Conservation (phyloP, 2,797 vertebrate species). For the Mionectes olivaceus region DNA sequence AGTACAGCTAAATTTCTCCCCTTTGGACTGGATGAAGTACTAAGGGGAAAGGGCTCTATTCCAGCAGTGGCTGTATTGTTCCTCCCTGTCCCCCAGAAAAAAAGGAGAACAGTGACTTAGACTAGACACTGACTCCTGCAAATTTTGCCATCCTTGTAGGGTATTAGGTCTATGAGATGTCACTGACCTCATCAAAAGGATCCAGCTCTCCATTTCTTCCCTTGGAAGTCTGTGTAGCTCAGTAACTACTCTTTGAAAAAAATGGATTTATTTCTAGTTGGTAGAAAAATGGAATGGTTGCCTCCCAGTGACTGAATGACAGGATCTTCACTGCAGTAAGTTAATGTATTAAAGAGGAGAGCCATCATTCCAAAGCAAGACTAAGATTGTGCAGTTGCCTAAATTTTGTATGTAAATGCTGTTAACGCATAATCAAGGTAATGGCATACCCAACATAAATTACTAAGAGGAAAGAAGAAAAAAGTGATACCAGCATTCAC, state of each 20-base stretch:
- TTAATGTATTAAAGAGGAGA: background rate
- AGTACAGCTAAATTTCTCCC: background rate
- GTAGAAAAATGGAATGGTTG: background rate
- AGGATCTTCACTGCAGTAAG: background rate
- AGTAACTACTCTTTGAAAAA: background rate
- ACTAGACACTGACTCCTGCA: background rate
- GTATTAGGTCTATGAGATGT: background rate
- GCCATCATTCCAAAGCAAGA: background rate
- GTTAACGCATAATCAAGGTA: background rate
- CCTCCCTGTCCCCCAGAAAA: background rate
- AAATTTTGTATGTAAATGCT: background rate
- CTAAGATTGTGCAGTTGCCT: background rate
- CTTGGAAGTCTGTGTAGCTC: background rate
- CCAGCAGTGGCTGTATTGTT: background rate
- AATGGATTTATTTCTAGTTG: background rate
- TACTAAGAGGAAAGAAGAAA: background rate
- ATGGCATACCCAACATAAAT: background rate
- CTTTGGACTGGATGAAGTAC: fast-evolving
- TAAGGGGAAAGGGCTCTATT: background rate
- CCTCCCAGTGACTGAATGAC: background rate
- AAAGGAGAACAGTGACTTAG: background rate
- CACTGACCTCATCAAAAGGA: background rate
- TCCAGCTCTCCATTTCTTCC: background rate
- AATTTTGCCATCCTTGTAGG: background rate
- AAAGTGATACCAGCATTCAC: background rate